Conservation (phyloP, 2,113 vertebrate genomes). For the Falcunculus frontatus region DNA sequence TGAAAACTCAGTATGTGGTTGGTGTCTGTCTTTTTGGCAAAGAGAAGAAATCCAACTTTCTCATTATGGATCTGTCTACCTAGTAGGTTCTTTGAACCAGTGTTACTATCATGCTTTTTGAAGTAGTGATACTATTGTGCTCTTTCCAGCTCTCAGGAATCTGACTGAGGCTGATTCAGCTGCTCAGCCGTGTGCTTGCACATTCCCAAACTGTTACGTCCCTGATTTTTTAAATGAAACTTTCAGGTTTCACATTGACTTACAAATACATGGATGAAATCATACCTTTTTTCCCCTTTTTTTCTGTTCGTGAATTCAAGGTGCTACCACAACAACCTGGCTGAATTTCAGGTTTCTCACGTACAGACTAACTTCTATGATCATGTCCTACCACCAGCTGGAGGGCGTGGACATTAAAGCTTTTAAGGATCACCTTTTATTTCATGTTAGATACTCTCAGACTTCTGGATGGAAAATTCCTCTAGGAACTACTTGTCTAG, state of each 20-base stretch:
- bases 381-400: background rate
- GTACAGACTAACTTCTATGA: accelerated
- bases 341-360: background rate
- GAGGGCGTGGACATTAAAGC: background rate
- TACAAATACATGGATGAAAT: background rate
- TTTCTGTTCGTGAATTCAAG: background rate
- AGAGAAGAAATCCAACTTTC: background rate
- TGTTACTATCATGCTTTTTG: background rate
- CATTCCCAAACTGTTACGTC: background rate
- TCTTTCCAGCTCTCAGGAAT: background rate
- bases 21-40: background rate
- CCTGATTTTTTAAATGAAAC: background rate
- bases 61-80: background rate
- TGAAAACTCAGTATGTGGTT: background rate
- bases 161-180: background rate
- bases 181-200: accelerated
- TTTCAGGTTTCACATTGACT: accelerated
- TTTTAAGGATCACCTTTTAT: background rate
- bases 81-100: background rate
- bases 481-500: background rate
- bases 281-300: accelerated
- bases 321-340: background rate
- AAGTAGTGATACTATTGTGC: background rate
- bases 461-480: background rate
- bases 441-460: background rate